Conservation (phyloP, 2,888 invertebrate species). For the Leptothorax acervorum region DNA sequence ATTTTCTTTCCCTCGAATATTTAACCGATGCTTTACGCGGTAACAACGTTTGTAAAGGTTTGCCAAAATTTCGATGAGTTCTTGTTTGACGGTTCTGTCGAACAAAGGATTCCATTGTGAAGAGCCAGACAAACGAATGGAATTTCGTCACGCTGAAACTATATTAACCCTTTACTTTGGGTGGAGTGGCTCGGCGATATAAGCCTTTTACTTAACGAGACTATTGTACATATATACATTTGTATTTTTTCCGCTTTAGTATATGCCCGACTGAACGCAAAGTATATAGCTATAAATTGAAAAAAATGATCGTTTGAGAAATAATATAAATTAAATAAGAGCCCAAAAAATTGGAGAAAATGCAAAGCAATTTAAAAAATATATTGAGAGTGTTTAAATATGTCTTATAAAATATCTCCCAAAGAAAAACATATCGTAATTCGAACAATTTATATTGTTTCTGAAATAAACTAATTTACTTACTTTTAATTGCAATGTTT, state of each 20-base stretch:
- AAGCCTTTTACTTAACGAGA: slow-evolving; percentile 23
- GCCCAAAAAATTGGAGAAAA: neutral
- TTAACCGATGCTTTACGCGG: neutral
- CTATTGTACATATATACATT: slow-evolving; percentile 13
- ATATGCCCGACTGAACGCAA: no score
- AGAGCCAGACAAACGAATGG: neutral
- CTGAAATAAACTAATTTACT: no score
- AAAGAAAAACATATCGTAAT: neutral
- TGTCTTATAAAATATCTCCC: neutral
- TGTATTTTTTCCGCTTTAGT: slow-evolving; percentile 13
- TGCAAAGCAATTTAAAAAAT: no score
- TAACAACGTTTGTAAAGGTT: slow-evolving; percentile 6
- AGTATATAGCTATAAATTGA: neutral
- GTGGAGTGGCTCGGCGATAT: neutral
- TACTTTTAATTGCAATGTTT: neutral
- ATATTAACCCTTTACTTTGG: slow-evolving; percentile 39
- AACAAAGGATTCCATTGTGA: slow-evolving; percentile 34
- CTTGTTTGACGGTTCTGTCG: slow-evolving; percentile 14
- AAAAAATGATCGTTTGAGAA: neutral
- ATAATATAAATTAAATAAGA: neutral
- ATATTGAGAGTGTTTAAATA: neutral
- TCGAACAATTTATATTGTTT: no score
- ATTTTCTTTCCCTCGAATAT: neutral
- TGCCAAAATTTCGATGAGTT: slow-evolving; percentile 29
- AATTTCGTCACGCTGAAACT: slow-evolving; percentile 34